Base-by-base conservation (phyloP, 2,888 invertebrate genomes). In the Apeira syringaria region DNA sequence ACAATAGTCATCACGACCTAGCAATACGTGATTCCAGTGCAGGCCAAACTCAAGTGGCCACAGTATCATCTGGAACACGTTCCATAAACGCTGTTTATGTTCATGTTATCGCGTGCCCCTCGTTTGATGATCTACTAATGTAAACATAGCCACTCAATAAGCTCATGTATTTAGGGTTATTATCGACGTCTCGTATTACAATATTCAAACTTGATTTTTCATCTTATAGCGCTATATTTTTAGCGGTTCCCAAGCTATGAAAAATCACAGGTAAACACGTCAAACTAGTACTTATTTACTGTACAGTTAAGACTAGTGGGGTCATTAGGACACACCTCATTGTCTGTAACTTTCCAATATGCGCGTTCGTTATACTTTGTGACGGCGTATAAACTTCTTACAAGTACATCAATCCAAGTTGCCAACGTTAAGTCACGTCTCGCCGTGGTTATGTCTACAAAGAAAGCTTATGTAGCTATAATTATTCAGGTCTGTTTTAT, bases 91-190 rank as follows among this genome's bases (percentile, higher is more conserved):
- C 47, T 73, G 71, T 77, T 75, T 74, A 74, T 59, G 56, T 61
- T 61, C 52, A 46, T 48, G 68, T 74, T 80, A 79, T 80, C 80
- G 73, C 69, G 64, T 68, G 74, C 61, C 61, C 59, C 68, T 63
- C 66, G 65, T 76, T 68, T 63, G 66, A 67, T 64, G 61, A 64
- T 61, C 59, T 47, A 59, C 64, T 57, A 64, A 66, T 63, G 63
- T 61, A 68, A 75, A 74, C 70, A 68, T 35, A 61, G 58, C 59
- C 53, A 55, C 60, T 64, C 69, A 67, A 70, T 67, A 60, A 53
- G 56, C 61, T 53, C 50, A 52, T 40, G 57, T 43, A 59, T 56
- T 60, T 52, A 53, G 43, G 11, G 22, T 51, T 41, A 52, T 49
- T 52, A 41, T 20, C 20, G 5, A 41, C 39, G 7, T 20, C 38